Conservation (phyloP, 2,888 invertebrate species). For the Acleris emargana region DNA sequence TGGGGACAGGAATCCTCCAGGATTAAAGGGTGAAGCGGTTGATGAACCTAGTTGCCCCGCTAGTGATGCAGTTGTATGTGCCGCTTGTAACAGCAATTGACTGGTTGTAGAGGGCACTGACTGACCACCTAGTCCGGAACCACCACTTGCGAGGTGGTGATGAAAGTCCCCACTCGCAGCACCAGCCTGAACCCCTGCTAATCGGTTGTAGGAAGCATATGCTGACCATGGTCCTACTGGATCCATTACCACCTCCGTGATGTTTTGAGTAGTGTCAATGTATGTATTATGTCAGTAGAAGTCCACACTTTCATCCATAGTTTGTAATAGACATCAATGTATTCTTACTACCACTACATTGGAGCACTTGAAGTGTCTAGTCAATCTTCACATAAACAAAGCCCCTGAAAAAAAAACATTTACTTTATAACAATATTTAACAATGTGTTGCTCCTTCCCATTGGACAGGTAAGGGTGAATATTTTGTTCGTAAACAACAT, state of each 20-base stretch:
- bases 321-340: slow-evolving; percentile 69
- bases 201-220: slow-evolving; percentile 92
- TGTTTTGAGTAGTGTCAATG: slow-evolving; percentile 68
- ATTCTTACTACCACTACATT: slow-evolving; percentile 66
- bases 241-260: slow-evolving; percentile 89
- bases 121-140: slow-evolving; percentile 79
- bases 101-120: slow-evolving; percentile 86
- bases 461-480: slow-evolving; percentile 27
- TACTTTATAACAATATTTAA: slow-evolving; percentile 25
- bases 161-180: slow-evolving; percentile 87
- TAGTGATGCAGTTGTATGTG: slow-evolving; percentile 84
- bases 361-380: slow-evolving; percentile 63
- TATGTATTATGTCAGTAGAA: slow-evolving; percentile 77
- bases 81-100: slow-evolving; percentile 87
- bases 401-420: slow-evolving; percentile 68
- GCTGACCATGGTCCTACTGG: slow-evolving; percentile 95
- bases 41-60: slow-evolving; percentile 86
- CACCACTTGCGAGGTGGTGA: slow-evolving; percentile 86
- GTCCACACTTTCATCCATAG: slow-evolving; percentile 83
- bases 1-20: slow-evolving; percentile 89
- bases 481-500: slow-evolving; percentile 5
- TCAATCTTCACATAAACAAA: slow-evolving; percentile 59
- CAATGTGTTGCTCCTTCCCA: background rate
- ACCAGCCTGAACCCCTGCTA: slow-evolving; percentile 88
- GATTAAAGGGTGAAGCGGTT: slow-evolving; percentile 86